Conservation (phyloP, 2,888 invertebrate genomes). For the Xanthorhoe spadicearia region DNA sequence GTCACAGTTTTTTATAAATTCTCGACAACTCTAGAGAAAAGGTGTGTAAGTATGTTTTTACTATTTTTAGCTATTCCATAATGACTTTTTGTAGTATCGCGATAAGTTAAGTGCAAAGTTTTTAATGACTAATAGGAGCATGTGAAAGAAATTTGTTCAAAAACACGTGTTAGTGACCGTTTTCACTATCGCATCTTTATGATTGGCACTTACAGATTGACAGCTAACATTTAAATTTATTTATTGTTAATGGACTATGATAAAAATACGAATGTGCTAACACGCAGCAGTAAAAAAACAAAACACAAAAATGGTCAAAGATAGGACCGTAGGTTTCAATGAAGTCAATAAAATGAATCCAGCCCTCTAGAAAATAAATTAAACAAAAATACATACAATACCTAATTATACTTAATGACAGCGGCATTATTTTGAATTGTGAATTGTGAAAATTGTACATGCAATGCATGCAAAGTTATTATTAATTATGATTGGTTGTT, state of each 20-base stretch:
- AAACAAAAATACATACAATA: no score
- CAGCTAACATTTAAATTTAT: conserved; percentile 1
- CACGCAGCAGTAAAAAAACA: neutral
- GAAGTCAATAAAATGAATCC: no score
- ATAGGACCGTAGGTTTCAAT: no score
- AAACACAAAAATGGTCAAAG: no score
- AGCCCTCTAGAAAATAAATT: no score
- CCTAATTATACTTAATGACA: no score
- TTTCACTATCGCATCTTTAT: conserved; percentile 1
- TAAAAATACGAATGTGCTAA: neutral
- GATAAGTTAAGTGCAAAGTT: conserved; percentile 41
- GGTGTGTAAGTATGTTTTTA: conserved; percentile 19
- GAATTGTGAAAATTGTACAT: no score
- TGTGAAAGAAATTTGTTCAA: conserved; percentile 28
- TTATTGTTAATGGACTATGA: neutral
- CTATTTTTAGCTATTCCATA: conserved; percentile 54
- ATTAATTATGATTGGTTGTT: no score
- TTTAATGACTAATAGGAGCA: conserved; percentile 30
- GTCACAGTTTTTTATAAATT: conserved; percentile 7
- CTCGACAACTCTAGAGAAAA: conserved; percentile 18
- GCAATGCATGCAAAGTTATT: no score
- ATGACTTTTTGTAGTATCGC: conserved; percentile 36
- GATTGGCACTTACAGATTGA: conserved; percentile 10
- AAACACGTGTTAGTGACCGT: conserved; percentile 19
- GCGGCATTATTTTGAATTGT: no score